Percentiles rank a stretch among this genome's conserved stretches.
Conservation (phyloP, 30 jellyfish, hydroid and myxozoan genomes). For the Aurelia coerulea region DNA sequence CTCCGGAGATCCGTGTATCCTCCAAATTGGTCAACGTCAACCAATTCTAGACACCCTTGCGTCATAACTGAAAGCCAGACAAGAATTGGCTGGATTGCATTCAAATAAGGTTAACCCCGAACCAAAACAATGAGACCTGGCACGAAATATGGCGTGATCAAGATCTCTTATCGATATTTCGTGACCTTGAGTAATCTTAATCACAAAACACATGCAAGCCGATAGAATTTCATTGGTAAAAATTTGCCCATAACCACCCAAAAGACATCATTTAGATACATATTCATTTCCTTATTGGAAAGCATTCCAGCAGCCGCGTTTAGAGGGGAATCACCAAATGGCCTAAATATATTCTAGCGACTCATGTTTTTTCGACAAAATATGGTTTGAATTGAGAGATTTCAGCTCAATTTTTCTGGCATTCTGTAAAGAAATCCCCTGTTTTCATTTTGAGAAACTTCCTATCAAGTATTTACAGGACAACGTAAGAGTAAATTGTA, state of each 20-base stretch:
- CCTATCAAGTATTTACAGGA: no score
- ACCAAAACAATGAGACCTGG: slow-evolving; percentile 23
- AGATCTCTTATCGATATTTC: neutral
- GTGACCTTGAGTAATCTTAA: slow-evolving; percentile 7
- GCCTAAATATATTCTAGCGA: neutral
- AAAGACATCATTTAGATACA: neutral
- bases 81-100: slow-evolving; percentile 11
- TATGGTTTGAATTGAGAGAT: neutral
- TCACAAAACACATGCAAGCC: slow-evolving; percentile 5
- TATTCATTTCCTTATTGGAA: no score
- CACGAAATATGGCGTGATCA: slow-evolving; percentile 43
- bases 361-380: neutral
- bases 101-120: neutral
- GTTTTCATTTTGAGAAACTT: neutral
- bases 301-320: no score
- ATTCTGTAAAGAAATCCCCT: neutral
- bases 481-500: no score
- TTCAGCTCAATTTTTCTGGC: neutral
- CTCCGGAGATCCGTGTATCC: no score
- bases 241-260: neutral
- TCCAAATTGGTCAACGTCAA: no score
- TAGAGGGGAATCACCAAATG: neutral
- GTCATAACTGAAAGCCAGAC: slow-evolving; percentile 9
- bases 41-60: no score
- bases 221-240: neutral